Evolutionary conservation across 2,113 vertebrate species (phyloP).

Genomic region (Pseudolaguvia tuberculata): DNA sequence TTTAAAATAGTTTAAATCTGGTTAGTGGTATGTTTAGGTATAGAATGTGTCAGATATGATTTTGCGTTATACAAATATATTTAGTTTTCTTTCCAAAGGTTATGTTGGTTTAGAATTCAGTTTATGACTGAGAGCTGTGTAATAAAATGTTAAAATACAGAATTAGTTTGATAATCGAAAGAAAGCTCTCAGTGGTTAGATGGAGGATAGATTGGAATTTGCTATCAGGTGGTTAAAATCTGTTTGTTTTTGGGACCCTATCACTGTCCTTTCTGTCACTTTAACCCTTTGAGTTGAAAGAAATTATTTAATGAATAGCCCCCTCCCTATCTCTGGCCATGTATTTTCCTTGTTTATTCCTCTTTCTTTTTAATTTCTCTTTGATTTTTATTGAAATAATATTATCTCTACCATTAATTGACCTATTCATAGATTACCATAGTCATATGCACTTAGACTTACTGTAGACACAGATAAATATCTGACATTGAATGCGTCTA

Average conservation of each 20-base stretch:
- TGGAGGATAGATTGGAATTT: conserved; percentile 61
- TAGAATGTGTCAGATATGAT: neutral
- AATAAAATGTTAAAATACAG: neutral
- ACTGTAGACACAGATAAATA: neutral
- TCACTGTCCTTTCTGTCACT: conserved; percentile 22
- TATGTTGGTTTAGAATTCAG: conserved; percentile 65
- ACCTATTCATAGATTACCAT: neutral
- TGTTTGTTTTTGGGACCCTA: conserved; percentile 43
- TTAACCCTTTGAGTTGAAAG: conserved; percentile 72
- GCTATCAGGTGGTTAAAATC: conserved; percentile 72
- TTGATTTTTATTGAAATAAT: neutral
- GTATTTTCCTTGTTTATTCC: neutral
- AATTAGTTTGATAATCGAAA: neutral
- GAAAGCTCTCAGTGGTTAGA: conserved; percentile 68
- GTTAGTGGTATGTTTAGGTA: conserved; percentile 29
- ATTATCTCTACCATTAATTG: neutral
- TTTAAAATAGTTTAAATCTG: conserved; percentile 49
- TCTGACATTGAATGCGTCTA: neutral
- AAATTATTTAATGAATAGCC: conserved; percentile 28
- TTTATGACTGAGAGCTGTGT: conserved; percentile 68
- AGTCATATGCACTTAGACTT: neutral
- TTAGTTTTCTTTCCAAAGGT: conserved; percentile 46
- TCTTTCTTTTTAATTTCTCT: neutral
- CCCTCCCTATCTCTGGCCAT: neutral
- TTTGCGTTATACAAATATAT: conserved; percentile 17